These are phyloP conservation scores for Urocolius indicus DNA, from an alignment of 2,113 vertebrate genomes.

Conservation along the genomic window DNA sequence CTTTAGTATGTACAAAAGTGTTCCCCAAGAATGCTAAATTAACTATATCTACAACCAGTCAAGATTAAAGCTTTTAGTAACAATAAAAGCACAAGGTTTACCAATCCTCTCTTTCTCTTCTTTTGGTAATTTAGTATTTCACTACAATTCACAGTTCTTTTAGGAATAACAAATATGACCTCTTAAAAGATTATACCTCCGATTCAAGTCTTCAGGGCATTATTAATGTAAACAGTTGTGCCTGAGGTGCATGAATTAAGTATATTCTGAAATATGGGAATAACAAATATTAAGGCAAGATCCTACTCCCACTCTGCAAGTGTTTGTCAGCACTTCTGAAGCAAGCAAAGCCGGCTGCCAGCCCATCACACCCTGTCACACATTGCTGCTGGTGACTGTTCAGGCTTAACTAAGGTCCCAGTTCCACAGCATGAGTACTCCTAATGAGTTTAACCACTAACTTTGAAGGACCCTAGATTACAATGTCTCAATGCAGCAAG, in stretches of 20 bases:
- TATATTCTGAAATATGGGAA: not conserved
- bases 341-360: not conserved
- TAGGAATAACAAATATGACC: not conserved
- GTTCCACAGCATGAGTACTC: not conserved
- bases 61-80: not conserved
- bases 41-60: not conserved
- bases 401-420: not conserved
- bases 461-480: not conserved
- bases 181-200: not conserved
- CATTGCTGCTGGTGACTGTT: not conserved
- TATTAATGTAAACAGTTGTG: not conserved
- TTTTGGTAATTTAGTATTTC: not conserved
- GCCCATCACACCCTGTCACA: not conserved
- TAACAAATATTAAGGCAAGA: not conserved
- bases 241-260: not conserved
- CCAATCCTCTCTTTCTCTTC: not conserved
- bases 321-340: not conserved
- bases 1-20: not conserved
- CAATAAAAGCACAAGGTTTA: not conserved
- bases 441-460: not conserved
- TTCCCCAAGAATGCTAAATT: not conserved
- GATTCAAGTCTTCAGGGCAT: not conserved
- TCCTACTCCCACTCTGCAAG: not conserved
- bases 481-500: not conserved
- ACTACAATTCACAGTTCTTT: not conserved